Percentiles rank a stretch among this genome's conserved stretches.
phyloP scores from a whole-genome alignment of 2,113 vertebrate genomes.

The Stigmatopora argus region DNA sequence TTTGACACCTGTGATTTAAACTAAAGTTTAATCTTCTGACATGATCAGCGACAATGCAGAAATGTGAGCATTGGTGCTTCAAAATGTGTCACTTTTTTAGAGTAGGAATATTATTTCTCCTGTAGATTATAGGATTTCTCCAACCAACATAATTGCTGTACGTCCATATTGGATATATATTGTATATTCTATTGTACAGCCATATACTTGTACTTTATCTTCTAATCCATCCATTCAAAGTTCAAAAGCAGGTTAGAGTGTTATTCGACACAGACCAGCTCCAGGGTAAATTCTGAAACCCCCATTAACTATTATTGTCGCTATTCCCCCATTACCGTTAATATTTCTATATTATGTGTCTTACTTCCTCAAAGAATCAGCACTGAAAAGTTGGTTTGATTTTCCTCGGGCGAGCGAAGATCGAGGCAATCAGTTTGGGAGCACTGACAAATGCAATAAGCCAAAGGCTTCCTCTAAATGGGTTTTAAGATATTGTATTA shows the following conservation, averaged over 20 bases:
- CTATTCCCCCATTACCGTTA: not conserved
- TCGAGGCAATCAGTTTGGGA: conserved; percentile 48
- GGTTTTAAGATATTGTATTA: conserved; percentile 68
- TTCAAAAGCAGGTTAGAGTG: not conserved
- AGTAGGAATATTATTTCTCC: too few species aligned
- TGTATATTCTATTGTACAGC: too few species aligned
- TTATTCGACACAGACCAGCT: not conserved
- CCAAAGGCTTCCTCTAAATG: conserved; percentile 49
- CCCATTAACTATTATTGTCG: not conserved
- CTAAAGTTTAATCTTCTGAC: too few species aligned
- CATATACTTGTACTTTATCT: too few species aligned
- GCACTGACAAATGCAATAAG: conserved; percentile 64
- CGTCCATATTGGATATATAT: too few species aligned
- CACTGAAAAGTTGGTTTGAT: not conserved
- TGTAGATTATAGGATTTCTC: too few species aligned
- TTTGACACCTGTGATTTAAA: too few species aligned
- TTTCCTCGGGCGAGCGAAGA: conserved; percentile 8
- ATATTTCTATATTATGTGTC: not conserved
- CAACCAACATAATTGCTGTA: too few species aligned
- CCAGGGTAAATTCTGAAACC: not conserved
- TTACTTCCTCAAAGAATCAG: not conserved
- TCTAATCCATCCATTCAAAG: not conserved
- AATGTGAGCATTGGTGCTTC: too few species aligned
- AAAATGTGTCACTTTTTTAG: too few species aligned
- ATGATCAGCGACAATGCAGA: too few species aligned